Conservation (phyloP, 2,113 vertebrate species). For the Mirounga angustirostris region DNA sequence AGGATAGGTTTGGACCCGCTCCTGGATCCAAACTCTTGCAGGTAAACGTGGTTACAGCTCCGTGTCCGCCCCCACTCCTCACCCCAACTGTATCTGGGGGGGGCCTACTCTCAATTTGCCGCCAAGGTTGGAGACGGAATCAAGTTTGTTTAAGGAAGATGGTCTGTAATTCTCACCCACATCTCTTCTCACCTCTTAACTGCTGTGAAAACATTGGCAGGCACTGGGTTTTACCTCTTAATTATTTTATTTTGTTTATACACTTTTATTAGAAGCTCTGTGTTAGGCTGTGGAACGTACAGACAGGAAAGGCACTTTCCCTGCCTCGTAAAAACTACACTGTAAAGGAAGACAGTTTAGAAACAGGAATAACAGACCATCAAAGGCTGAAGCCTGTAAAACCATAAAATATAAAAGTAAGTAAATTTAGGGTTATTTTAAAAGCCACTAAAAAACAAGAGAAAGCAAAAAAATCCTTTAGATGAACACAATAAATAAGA, state of each 20-base stretch:
- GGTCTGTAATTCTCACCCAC: not conserved
- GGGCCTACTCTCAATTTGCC: not conserved
- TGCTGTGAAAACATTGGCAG: not conserved
- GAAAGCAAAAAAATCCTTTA: constrained; percentile 1
- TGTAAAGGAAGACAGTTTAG: not conserved
- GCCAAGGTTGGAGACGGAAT: not conserved
- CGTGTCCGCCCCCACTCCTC: not conserved
- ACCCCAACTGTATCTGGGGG: too few relatives aligned
- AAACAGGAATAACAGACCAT: not conserved
- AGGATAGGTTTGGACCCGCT: not conserved
- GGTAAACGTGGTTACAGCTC: constrained; percentile 40
- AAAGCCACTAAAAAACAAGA: not conserved
- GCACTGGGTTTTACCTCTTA: not conserved
- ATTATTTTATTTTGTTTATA: not conserved
- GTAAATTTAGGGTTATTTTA: not conserved
- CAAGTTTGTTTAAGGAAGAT: not conserved
- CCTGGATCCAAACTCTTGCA: not conserved
- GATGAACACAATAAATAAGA: not conserved
- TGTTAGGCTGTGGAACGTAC: not conserved
- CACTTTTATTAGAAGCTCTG: not conserved
- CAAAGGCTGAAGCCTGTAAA: not conserved
- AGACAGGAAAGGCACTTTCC: not conserved
- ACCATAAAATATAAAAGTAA: not conserved
- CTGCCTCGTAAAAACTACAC: not conserved
- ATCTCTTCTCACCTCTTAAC: not conserved